Evolutionary conservation across 2,888 invertebrate species (phyloP).

Genomic region (Nezara viridula): DNA sequence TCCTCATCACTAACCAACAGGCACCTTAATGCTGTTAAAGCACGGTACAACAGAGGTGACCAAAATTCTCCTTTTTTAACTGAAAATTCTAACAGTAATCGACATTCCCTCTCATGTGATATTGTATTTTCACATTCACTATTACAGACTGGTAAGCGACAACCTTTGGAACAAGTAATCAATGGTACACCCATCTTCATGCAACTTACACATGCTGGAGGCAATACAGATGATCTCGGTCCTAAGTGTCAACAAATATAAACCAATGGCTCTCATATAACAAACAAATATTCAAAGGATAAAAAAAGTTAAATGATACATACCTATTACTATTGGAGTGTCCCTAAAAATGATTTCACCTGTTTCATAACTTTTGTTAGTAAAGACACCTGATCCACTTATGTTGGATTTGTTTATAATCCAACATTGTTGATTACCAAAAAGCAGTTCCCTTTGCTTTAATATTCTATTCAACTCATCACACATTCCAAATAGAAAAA

Average conservation of each 20-base stretch:
- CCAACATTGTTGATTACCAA: slow-evolving; percentile 30
- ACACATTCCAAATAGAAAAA: slow-evolving; percentile 1
- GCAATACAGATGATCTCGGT: slow-evolving; percentile 73
- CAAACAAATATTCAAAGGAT: not conserved
- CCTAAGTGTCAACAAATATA: slow-evolving; percentile 56
- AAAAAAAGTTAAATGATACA: not conserved
- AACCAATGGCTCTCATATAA: not conserved
- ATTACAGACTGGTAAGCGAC: slow-evolving; percentile 80
- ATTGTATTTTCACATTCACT: slow-evolving; percentile 74
- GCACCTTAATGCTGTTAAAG: slow-evolving; percentile 71
- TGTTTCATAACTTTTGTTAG: slow-evolving; percentile 75
- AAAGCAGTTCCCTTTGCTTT: not conserved
- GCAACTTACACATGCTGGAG: slow-evolving; percentile 76
- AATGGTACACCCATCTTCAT: slow-evolving; percentile 65
- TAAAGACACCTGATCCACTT: slow-evolving; percentile 76
- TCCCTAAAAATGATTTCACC: slow-evolving; percentile 82
- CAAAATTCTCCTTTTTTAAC: slow-evolving; percentile 69
- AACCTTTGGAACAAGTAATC: slow-evolving; percentile 75
- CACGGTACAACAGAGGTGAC: slow-evolving; percentile 69
- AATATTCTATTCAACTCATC: slow-evolving; percentile 49
- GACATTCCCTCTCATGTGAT: slow-evolving; percentile 77
- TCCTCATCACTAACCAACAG: slow-evolving; percentile 70
- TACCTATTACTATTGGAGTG: slow-evolving; percentile 77
- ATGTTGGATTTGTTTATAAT: slow-evolving; percentile 43
- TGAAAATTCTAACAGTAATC: slow-evolving; percentile 74